Base-by-base conservation (phyloP, 2,113 vertebrate species). In the Phaethornis superciliosus region DNA sequence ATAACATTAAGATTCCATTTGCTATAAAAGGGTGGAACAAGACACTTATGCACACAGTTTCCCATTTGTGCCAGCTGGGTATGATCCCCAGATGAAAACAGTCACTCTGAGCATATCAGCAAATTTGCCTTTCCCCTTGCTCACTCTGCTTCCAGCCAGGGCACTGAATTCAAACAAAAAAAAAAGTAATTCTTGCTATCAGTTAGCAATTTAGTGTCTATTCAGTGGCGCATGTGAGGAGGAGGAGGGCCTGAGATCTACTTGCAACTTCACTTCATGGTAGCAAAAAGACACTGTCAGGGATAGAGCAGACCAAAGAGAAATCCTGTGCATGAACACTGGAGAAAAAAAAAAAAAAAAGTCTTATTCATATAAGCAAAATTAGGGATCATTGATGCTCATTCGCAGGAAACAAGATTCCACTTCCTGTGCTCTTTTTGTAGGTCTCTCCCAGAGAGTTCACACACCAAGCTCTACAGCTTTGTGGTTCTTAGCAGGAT, bases 1-100 rank as follows among this genome's bases (percentile, higher is more conserved):
- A 59, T 67, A 84, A 93, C 54, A 65, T 52, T 52, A 88, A 46
- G 63, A 91, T 93, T 87, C 52, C 60, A 59, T 74, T 91, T 84
- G 62, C 64, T 37, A 44, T 67, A 93, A 51, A 62, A 69, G 26
- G 35, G 51, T 69, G 84, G 94, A 94, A 92, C 77, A 86, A 71
- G 90, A 94, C 76, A 88, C 68, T 59, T 74, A 58, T 55, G 58
- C 35, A 65, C 46, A 93, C 70, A 91, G 58, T 52, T 92, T 52
- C 46, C 67, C 55, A 30, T 59, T 69, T 33, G 22, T 42, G 70
- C 69, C 86, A 90, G 81, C 63, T 90, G 89, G 55, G 77, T 42
- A 51, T 1, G 46, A 54, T 27, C 93, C 74, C 46, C 54, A 77
- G 59, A 93, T 30, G 44, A 59, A 65, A 95, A 71, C 54, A 89